Percentiles rank a stretch among this genome's conserved stretches.
phyloP scores from a whole-genome alignment of 2,113 vertebrate species.

The Coracopsis vasa region DNA sequence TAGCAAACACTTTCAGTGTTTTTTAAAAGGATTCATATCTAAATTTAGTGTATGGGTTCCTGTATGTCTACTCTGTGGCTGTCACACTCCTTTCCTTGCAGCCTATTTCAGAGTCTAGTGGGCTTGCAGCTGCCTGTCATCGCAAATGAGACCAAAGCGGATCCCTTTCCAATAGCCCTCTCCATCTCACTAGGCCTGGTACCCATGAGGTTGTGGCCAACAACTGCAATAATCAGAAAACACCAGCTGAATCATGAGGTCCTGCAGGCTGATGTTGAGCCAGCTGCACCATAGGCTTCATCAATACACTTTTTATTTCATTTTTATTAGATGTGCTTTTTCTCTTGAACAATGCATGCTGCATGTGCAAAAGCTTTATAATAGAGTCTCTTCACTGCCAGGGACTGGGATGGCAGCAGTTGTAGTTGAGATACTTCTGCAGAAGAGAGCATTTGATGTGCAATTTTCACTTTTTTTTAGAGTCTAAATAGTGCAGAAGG shows the following conservation, averaged over 20 bases:
- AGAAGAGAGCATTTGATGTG: background rate
- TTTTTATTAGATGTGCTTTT: background rate
- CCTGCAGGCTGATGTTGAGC: background rate
- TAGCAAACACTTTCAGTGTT: background rate
- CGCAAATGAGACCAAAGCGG: accelerated
- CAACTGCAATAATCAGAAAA: background rate
- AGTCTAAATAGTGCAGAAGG: background rate
- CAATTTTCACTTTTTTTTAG: background rate
- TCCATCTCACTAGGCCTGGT: background rate
- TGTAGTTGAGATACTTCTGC: background rate
- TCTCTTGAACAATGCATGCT: background rate
- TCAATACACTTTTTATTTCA: background rate
- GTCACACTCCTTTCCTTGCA: background rate
- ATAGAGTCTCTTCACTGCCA: background rate
- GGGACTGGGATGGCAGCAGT: background rate
- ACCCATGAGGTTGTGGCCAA: background rate
- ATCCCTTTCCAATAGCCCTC: background rate
- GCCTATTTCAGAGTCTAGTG: background rate
- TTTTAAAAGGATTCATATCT: background rate
- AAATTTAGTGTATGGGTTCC: background rate
- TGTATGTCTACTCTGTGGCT: background rate
- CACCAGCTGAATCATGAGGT: background rate
- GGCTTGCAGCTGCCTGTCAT: background rate
- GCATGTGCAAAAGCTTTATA: background rate
- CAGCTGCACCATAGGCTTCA: background rate